These are phyloP conservation scores for Cottoperca gobio DNA, from an alignment of 2,797 vertebrate species.

Conservation along the genomic window DNA sequence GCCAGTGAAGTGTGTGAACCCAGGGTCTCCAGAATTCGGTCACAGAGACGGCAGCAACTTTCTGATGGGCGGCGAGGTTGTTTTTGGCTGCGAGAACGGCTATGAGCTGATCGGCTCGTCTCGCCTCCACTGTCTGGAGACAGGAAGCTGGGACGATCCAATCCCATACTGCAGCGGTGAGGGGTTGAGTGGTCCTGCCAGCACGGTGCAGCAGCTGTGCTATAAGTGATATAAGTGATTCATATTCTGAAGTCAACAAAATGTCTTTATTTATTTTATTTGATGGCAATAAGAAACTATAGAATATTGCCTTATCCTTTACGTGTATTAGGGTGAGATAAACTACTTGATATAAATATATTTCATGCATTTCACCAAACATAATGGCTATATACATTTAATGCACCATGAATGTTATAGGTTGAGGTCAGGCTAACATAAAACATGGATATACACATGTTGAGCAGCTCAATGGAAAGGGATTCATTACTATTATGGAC, in stretches of 20 bases:
- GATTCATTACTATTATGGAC: background rate
- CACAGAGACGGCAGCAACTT: constrained; percentile 84
- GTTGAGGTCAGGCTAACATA: background rate
- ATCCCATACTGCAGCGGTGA: constrained; percentile 91
- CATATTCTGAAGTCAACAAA: background rate
- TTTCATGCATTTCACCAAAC: too few relatives aligned
- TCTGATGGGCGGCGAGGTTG: constrained; percentile 87
- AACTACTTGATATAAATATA: too few relatives aligned
- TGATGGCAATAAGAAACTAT: background rate
- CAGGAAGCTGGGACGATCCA: constrained; percentile 86
- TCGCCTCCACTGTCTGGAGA: constrained; percentile 86
- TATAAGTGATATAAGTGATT: background rate
- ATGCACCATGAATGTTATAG: background rate
- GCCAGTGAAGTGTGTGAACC: constrained; percentile 90
- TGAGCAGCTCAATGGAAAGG: background rate
- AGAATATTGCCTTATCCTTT: background rate
- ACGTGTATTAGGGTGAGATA: background rate
- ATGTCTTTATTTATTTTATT: background rate
- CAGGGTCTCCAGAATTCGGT: constrained; percentile 89
- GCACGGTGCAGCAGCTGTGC: background rate
- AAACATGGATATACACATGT: background rate
- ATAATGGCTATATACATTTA: background rate
- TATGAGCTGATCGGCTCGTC: constrained; percentile 86
- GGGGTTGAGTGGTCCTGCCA: background rate
- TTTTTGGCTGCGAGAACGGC: constrained; percentile 89